Evolutionary conservation across 2,113 vertebrate species (phyloP).

Genomic region (Phodopus roborovskii): DNA sequence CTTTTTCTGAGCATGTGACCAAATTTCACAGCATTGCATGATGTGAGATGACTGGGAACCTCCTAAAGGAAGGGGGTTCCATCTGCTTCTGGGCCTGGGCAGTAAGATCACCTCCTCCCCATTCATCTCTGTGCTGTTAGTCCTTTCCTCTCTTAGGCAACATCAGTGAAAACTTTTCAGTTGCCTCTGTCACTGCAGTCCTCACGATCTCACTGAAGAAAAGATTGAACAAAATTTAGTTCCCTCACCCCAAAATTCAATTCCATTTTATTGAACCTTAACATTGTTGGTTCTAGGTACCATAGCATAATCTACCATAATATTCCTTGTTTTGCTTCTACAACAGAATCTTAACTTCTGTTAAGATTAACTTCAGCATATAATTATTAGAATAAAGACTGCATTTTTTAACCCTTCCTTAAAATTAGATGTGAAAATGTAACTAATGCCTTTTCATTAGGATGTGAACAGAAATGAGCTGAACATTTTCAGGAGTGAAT

Average conservation of each 20-base stretch:
- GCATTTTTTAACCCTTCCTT: background rate
- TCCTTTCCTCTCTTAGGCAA: background rate
- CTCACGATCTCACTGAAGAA: background rate
- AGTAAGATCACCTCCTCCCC: accelerated
- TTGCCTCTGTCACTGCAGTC: background rate
- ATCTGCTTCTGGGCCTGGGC: too few relatives aligned
- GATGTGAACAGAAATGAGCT: background rate
- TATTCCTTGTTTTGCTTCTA: background rate
- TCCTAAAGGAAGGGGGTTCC: accelerated
- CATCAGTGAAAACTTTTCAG: background rate
- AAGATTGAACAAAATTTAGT: background rate
- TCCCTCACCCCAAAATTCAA: background rate
- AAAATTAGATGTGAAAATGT: background rate
- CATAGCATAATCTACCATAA: background rate
- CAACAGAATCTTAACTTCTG: background rate
- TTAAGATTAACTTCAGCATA: background rate
- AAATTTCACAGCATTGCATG: background rate
- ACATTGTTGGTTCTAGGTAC: background rate
- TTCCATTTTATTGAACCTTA: background rate
- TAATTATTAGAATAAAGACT: background rate
- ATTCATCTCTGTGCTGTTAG: background rate
- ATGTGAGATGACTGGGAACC: background rate
- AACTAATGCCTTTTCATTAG: background rate
- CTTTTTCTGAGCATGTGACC: background rate
- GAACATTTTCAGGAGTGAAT: background rate